Base-by-base conservation (phyloP, 2,797 vertebrate genomes). In the Betta splendens region DNA sequence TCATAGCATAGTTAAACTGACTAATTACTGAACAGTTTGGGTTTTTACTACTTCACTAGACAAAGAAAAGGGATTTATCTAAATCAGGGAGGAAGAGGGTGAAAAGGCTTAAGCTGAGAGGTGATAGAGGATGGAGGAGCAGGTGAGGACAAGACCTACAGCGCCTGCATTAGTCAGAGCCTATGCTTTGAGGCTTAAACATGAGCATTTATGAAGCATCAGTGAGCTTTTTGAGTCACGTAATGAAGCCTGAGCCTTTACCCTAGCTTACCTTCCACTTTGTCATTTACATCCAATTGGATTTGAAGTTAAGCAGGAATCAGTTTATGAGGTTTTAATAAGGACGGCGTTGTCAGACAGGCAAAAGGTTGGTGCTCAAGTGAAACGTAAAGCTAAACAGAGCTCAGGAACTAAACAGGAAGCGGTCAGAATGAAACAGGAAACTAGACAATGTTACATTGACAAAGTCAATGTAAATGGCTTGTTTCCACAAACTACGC, bases 121-220 rank as follows among this genome's bases (percentile, higher is more conserved):
- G 42, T 13, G 51, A 44, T 10, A 25, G 44, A 55, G 29, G 52
- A 44, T 13, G 39, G 29, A 7, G 7, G 43, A n/a, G 9, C 8
- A 7, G 28, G 29, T 17, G 36, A 65, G 50, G 52, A 71, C 39
- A 52, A 42, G 42, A 36, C 11, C 51, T 40, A 16, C 29, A 16
- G 38, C 15, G 43, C 42, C 35, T 11, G 40, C 55, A n/a, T n/a
- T n/a, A n/a, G n/a, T n/a, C n/a, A n/a, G n/a, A 48, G 63, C 25
- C 20, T 43, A n/a, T 59, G 62, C 45, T 43, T n/a, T 20, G 37
- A 59, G 15, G 53, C 53, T 62, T 58, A 47, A 60, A 56, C 53
- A 46, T 35, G 43, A 66, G 39, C 50, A 63, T 73, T 73, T 63
- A 46, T 52, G 46, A 72, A 61, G 38, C 70, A 77, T 74, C 58